These are phyloP conservation scores for Probosciger aterrimus DNA, from an alignment of 2,113 vertebrate species.

Conservation along the genomic window DNA sequence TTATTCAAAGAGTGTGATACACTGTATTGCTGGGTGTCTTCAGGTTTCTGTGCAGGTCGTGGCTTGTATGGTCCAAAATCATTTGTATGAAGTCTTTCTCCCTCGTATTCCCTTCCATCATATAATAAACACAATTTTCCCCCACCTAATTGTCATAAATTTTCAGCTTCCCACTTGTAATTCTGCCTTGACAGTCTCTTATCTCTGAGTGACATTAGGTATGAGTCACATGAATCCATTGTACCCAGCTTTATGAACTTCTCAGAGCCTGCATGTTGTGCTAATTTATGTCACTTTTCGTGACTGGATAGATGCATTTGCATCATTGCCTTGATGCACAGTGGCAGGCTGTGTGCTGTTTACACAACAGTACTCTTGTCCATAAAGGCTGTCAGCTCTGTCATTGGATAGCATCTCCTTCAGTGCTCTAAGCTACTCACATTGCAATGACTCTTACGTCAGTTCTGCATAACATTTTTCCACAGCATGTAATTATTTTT, in stretches of 20 bases:
- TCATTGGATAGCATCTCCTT: neutral
- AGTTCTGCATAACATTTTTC: neutral
- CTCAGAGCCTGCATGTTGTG: neutral
- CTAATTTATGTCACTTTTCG: neutral
- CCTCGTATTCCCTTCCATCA: neutral
- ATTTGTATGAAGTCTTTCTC: neutral
- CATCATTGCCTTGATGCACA: neutral
- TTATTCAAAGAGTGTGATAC: neutral
- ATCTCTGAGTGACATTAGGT: neutral
- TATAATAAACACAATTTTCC: neutral
- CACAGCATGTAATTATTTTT: neutral
- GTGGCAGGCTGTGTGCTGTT: rapidly evolving
- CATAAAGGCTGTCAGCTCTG: neutral
- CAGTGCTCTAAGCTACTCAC: neutral
- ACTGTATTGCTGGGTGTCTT: neutral
- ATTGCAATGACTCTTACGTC: neutral
- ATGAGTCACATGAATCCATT: neutral
- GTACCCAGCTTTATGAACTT: neutral
- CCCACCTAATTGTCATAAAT: neutral
- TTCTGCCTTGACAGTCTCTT: neutral
- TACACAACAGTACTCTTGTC: neutral
- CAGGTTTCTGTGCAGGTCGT: rapidly evolving
- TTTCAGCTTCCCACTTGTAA: neutral
- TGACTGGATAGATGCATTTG: neutral
- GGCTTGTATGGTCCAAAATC: neutral